Evolutionary conservation across 2,888 invertebrate genomes (phyloP).

Genomic region (Catocala nupta): DNA sequence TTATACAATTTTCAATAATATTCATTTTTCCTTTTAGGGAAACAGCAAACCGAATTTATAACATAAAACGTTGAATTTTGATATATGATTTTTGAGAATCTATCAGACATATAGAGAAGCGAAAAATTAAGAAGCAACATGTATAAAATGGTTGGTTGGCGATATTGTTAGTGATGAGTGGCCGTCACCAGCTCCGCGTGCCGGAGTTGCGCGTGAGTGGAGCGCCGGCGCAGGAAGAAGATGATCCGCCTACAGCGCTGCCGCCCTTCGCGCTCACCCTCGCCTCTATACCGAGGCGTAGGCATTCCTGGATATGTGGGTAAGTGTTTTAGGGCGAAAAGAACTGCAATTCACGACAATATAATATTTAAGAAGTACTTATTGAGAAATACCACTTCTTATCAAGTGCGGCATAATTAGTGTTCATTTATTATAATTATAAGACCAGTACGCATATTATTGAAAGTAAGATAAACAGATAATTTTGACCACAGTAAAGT

Average conservation of each 20-base stretch:
- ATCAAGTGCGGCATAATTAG: no score
- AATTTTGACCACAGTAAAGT: no score
- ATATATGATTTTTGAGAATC: conserved; percentile 44
- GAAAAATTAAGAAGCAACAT: conserved; percentile 21
- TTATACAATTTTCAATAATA: neutral
- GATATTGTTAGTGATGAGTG: conserved; percentile 74
- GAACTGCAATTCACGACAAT: no score
- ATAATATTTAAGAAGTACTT: no score
- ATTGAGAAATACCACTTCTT: no score
- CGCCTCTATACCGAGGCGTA: conserved; percentile 87
- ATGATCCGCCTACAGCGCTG: conserved; percentile 76
- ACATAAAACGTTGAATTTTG: conserved; percentile 45
- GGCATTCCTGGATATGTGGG: conserved; percentile 93
- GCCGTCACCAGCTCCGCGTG: conserved; percentile 86
- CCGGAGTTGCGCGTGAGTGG: conserved; percentile 90
- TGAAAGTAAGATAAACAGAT: no score
- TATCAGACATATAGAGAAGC: conserved; percentile 32
- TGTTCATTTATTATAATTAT: no score
- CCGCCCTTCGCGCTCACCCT: conserved; percentile 84
- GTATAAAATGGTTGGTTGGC: conserved; percentile 46
- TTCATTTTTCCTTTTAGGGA: conserved; percentile 45
- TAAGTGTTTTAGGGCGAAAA: conserved; percentile 72
- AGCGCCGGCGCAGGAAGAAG: conserved; percentile 82
- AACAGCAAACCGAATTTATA: conserved; percentile 52
- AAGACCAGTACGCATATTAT: no score